Conservation (phyloP, 2,113 vertebrate species). For the Emydocephalus ijimae region DNA sequence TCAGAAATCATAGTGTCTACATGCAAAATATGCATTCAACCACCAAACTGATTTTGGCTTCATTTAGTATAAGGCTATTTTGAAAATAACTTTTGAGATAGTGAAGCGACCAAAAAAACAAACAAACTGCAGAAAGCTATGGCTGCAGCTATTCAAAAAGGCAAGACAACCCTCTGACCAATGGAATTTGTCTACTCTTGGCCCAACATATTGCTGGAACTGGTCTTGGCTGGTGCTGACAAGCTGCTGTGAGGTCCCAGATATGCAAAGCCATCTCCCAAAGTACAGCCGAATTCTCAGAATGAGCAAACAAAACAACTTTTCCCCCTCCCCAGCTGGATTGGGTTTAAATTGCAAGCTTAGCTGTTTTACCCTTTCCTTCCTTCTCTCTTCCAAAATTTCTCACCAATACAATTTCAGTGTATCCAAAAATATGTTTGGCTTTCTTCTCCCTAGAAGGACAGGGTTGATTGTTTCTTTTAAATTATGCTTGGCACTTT, state of each 20-base stretch:
- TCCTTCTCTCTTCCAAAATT: not conserved
- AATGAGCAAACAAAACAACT: not conserved
- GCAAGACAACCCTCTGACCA: not conserved
- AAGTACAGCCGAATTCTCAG: not conserved
- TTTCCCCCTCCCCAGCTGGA: not conserved
- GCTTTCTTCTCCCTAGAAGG: not conserved
- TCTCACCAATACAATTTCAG: too few relatives aligned
- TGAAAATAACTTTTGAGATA: not conserved
- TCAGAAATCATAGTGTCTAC: not conserved
- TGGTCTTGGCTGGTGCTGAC: not conserved
- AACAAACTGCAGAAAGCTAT: not conserved
- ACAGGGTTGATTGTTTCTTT: not conserved
- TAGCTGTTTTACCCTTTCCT: not conserved
- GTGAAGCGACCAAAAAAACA: not conserved
- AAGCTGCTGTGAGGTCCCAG: not conserved
- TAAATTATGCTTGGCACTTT: not conserved
- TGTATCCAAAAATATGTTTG: not conserved
- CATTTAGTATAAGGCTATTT: not conserved
- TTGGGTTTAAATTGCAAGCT: not conserved
- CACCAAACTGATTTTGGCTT: not conserved
- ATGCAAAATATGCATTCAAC: not conserved
- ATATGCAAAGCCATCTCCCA: not conserved
- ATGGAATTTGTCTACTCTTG: not conserved
- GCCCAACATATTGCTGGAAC: not conserved
- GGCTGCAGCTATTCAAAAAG: not conserved